Conservation (phyloP, 2,888 invertebrate genomes). For the Drosophila anomalipes region DNA sequence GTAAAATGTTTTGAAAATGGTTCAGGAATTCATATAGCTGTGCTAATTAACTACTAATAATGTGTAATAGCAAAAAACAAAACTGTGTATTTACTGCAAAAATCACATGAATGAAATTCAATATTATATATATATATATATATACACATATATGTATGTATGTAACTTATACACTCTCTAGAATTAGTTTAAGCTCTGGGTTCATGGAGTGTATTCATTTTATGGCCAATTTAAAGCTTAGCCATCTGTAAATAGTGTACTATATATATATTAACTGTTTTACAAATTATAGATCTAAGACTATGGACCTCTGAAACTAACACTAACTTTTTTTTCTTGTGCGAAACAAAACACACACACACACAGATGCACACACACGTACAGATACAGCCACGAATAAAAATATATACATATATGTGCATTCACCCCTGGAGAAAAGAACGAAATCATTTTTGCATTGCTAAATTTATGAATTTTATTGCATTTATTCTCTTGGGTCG, state of each 20-base stretch:
- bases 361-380: not conserved
- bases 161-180: not conserved
- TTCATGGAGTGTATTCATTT: constrained; percentile 1
- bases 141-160: not conserved
- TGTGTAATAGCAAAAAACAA: constrained; percentile 2
- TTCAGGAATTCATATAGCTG: constrained; percentile 78
- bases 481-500: constrained; percentile 23
- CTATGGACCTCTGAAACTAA: constrained; percentile 47
- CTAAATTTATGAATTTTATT: constrained; percentile 38
- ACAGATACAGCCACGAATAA: constrained; percentile 17
- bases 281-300: constrained; percentile 40
- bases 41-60: constrained; percentile 54
- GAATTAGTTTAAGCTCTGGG: constrained; percentile 4
- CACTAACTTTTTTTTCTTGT: constrained; percentile 63
- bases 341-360: constrained; percentile 50
- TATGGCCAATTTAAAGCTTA: constrained; percentile 3
- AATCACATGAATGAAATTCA: constrained; percentile 59
- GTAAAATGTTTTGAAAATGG: constrained; percentile 42
- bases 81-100: constrained; percentile 10
- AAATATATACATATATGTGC: constrained; percentile 32
- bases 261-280: constrained; percentile 39
- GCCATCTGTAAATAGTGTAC: constrained; percentile 62
- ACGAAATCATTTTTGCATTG: constrained; percentile 5
- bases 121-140: constrained; percentile 7
- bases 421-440: constrained; percentile 25